Evolutionary conservation across 1,140 invertebrate genomes (phyloP), one percentile per base, ranked within the genome.

Genomic region (Asobara japonica): DNA sequence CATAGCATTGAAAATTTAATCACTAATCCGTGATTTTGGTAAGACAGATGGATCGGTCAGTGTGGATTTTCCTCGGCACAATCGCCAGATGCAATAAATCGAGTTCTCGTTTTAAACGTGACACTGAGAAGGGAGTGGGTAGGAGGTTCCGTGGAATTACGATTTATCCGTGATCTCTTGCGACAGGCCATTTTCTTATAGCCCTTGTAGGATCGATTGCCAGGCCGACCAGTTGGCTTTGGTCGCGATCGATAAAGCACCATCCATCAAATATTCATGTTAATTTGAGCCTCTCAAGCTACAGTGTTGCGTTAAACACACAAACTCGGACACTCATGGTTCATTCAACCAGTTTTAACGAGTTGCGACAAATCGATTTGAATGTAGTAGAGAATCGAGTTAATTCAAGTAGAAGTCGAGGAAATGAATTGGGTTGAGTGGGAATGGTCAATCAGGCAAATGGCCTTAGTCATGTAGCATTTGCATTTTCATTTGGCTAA

Each of bases 141-240:
- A 38, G 65, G 64, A 56, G 48, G 25, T 41, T 27, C 66, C 41
- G 3, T 16, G 41, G 41, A 45, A 45, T 45, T 38, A 65, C 72
- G 60, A 74, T 74, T 74, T 70, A 70, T 69, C 66, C 67, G 69
- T 68, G 65, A 74, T 74, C 66, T 74, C 65, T 60, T 48, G 18
- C 65, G 64, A 71, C 68, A 64, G 29, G 62, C 65, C 22, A 67
- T 69, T 20, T 67, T 41, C 22, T 36, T 41, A 48, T 31, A 38
- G 30, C 30, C 48, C n/a, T 25, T 4, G 51, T 56, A 22, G 51
- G 25, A 56, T 22, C 6, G 41, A 36, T 22, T 16, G 36, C 6
- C 13, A 66, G 20, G 51, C 61, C n/a, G 16, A 31, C 16, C 41
- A 18, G 36, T 60, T 51, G 25, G 22, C 25, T 29, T 68, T 31